These are phyloP conservation scores for Anthophora plumipes DNA, from an alignment of 2,888 invertebrate species.

Conservation along the genomic window DNA sequence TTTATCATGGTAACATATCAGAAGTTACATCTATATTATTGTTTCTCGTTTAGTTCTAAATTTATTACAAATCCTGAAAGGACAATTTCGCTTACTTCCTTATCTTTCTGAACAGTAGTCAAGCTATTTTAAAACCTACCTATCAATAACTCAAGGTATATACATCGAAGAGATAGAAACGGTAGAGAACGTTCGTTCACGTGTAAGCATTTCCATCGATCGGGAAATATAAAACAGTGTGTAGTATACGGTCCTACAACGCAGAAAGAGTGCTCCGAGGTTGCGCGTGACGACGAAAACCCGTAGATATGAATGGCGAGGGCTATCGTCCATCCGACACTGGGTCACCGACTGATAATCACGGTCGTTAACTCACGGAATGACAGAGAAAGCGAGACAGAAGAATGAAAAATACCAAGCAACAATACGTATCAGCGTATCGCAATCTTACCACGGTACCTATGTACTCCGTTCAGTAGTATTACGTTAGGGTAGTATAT, in stretches of 20 bases:
- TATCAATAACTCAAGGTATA: too few relatives aligned
- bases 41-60: too few relatives aligned
- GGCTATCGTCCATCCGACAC: slow-evolving; percentile 73
- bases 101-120: too few relatives aligned
- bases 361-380: slow-evolving; percentile 45
- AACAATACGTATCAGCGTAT: slow-evolving; percentile 29
- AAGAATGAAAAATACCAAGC: slow-evolving; percentile 21
- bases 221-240: neutral
- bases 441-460: neutral
- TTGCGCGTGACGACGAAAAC: slow-evolving; percentile 60
- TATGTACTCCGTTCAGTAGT: too few relatives aligned
- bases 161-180: too few relatives aligned
- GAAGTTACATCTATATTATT: too few relatives aligned
- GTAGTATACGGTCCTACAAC: neutral
- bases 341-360: slow-evolving; percentile 81
- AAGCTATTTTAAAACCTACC: too few relatives aligned
- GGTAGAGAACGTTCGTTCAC: neutral
- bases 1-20: too few relatives aligned
- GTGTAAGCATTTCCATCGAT: neutral
- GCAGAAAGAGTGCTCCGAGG: slow-evolving; percentile 40
- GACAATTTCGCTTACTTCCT: too few relatives aligned
- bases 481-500: too few relatives aligned
- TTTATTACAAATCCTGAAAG: too few relatives aligned
- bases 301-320: slow-evolving; percentile 72
- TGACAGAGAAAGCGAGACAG: neutral